Evolutionary conservation across 2,888 invertebrate genomes (phyloP).

Genomic region (Ophion slaviceki): DNA sequence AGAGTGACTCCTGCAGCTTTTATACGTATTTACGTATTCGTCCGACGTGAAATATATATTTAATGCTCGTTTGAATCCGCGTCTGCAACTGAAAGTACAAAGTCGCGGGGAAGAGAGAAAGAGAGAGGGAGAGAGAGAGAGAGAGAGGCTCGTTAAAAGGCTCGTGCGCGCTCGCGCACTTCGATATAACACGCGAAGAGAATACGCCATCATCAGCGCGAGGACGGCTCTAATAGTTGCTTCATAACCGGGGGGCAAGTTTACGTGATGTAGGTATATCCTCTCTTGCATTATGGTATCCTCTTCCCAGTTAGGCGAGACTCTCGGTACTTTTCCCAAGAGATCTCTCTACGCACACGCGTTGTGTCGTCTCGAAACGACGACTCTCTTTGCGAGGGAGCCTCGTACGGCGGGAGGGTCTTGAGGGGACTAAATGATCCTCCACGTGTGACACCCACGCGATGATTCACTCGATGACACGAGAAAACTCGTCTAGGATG

Average conservation of each 20-base stretch:
- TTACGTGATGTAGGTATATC: constrained; percentile 63
- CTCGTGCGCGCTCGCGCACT: constrained; percentile 66
- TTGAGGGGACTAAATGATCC: constrained; percentile 41
- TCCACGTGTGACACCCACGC: constrained; percentile 64
- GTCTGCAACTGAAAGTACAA: constrained; percentile 39
- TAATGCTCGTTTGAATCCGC: constrained; percentile 53
- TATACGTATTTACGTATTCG: constrained; percentile 65
- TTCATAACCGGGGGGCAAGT: constrained; percentile 77
- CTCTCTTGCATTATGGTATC: constrained; percentile 47
- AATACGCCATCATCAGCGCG: constrained; percentile 76
- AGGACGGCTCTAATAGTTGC: constrained; percentile 75
- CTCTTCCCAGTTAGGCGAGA: constrained; percentile 35
- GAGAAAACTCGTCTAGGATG: constrained; percentile 48
- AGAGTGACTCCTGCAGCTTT: constrained; percentile 62
- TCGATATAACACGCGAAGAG: constrained; percentile 73
- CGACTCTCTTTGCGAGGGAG: constrained; percentile 34
- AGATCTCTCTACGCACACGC: constrained; percentile 26
- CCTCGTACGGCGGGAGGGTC: not conserved
- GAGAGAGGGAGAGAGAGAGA: constrained; percentile 22
- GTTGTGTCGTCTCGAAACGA: constrained; percentile 18
- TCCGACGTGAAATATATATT: constrained; percentile 51
- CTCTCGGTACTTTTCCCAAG: constrained; percentile 23
- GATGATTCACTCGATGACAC: constrained; percentile 69
- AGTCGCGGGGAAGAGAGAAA: constrained; percentile 12
- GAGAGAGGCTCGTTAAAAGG: constrained; percentile 77